phyloP scores from a whole-genome alignment of 1,140 invertebrate species.

The Solenopsis invicta region DNA sequence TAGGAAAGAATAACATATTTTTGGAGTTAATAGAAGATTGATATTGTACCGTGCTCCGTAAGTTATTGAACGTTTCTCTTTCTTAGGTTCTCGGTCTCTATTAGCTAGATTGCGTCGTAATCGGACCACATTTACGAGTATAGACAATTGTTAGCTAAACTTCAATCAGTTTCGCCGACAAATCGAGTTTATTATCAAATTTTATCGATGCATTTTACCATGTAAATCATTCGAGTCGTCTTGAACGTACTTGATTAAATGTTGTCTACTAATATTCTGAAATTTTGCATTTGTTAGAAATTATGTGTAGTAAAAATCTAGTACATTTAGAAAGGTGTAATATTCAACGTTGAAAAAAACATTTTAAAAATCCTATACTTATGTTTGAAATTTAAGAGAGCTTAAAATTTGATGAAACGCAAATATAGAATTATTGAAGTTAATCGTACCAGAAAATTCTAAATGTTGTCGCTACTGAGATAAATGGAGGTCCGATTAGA shows the following conservation, averaged over 20 bases:
- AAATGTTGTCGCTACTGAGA: constrained; percentile 23
- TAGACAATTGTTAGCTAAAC: constrained; percentile 41
- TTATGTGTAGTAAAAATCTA: not conserved
- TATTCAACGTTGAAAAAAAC: not conserved
- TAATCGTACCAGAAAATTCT: constrained; percentile 2
- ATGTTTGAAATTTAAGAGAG: constrained; percentile 11
- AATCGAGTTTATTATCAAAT: not conserved
- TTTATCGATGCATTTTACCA: constrained; percentile 37
- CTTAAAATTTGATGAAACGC: constrained; percentile 20
- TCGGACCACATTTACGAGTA: constrained; percentile 71
- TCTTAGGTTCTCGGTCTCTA: constrained; percentile 69
- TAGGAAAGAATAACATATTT: constrained; percentile 84
- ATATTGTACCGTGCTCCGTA: constrained; percentile 76
- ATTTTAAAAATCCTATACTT: not conserved
- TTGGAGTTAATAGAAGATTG: constrained; percentile 82
- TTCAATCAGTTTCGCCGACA: not conserved
- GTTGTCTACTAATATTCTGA: not conserved
- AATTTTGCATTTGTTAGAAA: not conserved
- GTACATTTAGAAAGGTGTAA: constrained; percentile 23
- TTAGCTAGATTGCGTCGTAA: constrained; percentile 66
- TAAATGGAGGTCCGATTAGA: constrained; percentile 73
- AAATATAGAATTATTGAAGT: constrained; percentile 46
- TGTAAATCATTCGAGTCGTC: not conserved
- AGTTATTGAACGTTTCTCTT: constrained; percentile 72
- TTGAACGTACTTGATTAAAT: constrained; percentile 3